Evolutionary conservation across 2,888 invertebrate species (phyloP).

Genomic region (Oscheius sp.): DNA sequence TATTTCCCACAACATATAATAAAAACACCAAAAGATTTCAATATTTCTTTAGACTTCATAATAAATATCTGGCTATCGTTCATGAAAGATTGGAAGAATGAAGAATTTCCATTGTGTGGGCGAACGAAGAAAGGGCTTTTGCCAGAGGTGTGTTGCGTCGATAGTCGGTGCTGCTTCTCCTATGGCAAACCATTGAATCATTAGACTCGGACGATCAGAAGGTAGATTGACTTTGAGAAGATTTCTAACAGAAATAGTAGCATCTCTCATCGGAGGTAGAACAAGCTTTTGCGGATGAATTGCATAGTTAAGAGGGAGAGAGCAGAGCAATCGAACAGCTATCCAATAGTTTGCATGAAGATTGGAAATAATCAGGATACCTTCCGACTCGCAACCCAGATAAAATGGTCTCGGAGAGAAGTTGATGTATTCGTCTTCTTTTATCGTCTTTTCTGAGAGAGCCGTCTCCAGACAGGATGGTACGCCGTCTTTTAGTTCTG

Average conservation of each 20-base stretch:
- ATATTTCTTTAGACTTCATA: neutral
- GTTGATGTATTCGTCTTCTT: constrained; percentile 2
- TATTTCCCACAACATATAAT: neutral
- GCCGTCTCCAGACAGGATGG: neutral
- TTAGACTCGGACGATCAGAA: neutral
- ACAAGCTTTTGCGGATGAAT: constrained; percentile 9
- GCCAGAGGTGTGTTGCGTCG: constrained; percentile 1
- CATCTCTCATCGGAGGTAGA: neutral
- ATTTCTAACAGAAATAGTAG: neutral
- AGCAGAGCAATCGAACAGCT: neutral
- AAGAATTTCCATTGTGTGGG: constrained; percentile 5
- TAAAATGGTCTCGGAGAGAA: constrained; percentile 6
- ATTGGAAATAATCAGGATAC: constrained; percentile 1
- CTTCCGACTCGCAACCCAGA: neutral
- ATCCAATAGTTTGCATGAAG: neutral
- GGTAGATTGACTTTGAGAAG: neutral
- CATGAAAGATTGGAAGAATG: constrained; percentile 13
- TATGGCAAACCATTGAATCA: constrained; percentile 11
- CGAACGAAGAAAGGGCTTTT: neutral
- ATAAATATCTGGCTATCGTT: constrained; percentile 1
- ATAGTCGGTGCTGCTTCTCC: neutral
- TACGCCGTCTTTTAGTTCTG: neutral
- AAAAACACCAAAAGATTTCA: neutral
- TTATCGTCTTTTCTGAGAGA: neutral
- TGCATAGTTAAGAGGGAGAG: neutral